Percentiles rank a stretch among this genome's conserved stretches.
These are phyloP conservation scores for Tapera naevia DNA, from an alignment of 2,797 vertebrate genomes.

Conservation along the genomic window DNA sequence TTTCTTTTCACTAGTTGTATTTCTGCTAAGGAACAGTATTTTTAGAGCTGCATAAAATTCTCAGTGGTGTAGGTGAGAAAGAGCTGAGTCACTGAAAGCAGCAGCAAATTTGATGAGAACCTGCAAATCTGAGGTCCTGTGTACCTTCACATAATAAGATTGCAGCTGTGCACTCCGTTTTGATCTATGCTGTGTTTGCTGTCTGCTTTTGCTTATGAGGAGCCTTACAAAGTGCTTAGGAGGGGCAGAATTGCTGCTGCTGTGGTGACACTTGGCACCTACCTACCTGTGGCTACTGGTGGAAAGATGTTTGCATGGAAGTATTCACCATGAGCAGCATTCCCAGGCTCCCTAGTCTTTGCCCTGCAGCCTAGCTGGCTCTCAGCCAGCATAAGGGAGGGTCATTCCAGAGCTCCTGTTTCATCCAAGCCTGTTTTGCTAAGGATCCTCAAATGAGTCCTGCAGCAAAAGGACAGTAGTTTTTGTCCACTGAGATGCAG, in stretches of 20 bases:
- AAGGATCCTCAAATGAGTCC: neutral
- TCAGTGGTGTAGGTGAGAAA: neutral
- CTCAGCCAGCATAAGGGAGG: neutral
- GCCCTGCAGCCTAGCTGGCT: neutral
- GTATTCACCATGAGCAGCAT: neutral
- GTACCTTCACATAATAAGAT: neutral
- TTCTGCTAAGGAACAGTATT: neutral
- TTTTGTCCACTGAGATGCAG: constrained; percentile 15
- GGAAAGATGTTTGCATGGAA: neutral
- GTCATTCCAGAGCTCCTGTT: neutral
- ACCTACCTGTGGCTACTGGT: neutral
- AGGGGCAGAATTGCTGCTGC: neutral
- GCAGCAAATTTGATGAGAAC: neutral
- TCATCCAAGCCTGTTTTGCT: neutral
- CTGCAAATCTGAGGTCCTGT: neutral
- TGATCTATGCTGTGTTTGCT: neutral
- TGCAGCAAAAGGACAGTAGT: constrained; percentile 29
- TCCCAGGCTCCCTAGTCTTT: neutral
- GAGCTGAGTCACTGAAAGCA: neutral
- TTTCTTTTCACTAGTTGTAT: neutral
- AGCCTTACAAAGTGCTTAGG: neutral
- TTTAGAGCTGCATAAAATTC: neutral
- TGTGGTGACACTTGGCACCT: neutral
- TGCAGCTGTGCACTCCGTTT: neutral
- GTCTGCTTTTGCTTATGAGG: neutral